phyloP scores from a whole-genome alignment of 1,140 invertebrate genomes.

The Archivesica marissinica region DNA sequence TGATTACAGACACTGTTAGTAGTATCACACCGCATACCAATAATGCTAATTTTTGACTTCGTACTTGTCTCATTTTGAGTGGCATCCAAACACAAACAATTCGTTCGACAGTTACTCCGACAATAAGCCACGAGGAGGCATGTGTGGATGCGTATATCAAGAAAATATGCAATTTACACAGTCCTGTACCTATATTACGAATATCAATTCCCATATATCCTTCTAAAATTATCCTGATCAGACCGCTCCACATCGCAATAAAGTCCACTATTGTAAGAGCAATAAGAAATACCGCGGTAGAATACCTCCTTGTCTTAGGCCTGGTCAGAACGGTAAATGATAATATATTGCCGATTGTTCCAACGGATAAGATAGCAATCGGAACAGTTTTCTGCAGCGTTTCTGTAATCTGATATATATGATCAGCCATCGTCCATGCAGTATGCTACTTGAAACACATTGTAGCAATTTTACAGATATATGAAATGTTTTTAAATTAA shows the following conservation, averaged over 20 bases:
- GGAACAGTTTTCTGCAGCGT: slow-evolving; percentile 1
- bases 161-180: background rate
- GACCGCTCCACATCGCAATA: background rate
- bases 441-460: background rate
- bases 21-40: background rate
- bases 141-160: background rate
- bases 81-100: slow-evolving; percentile 1
- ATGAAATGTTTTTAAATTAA: too few species aligned
- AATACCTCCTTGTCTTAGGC: background rate
- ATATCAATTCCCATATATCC: background rate
- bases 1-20: background rate
- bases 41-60: background rate
- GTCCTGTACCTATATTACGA: background rate
- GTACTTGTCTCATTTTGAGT: background rate
- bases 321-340: background rate
- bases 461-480: too few species aligned
- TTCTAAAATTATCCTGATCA: background rate
- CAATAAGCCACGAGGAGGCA: background rate
- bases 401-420: background rate
- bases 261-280: slow-evolving; percentile 1
- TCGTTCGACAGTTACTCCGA: background rate
- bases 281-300: slow-evolving; percentile 5
- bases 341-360: background rate
- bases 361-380: background rate
- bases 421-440: background rate